Conservation (phyloP, 2,888 invertebrate species). For the Acanthosoma haemorrhoidale region DNA sequence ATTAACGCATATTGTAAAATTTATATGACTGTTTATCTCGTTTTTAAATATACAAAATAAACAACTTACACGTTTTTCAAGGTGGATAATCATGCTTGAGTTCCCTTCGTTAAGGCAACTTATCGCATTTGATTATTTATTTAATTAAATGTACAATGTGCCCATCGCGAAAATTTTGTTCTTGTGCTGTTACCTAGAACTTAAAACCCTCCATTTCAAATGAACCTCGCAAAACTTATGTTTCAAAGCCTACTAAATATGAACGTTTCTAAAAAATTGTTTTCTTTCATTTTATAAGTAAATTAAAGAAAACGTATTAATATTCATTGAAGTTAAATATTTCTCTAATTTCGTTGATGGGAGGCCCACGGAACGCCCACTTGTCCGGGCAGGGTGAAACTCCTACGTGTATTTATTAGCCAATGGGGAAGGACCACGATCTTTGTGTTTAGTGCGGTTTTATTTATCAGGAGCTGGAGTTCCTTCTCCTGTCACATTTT, state of each 20-base stretch:
- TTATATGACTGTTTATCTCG: neutral
- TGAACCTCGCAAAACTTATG: neutral
- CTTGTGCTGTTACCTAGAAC: neutral
- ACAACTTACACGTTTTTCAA: slow-evolving; percentile 10
- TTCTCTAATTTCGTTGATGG: too few relatives aligned
- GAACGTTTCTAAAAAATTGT: too few relatives aligned
- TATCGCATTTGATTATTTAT: neutral
- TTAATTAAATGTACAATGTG: neutral
- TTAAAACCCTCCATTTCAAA: neutral
- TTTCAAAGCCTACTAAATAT: neutral
- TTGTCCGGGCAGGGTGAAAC: too few relatives aligned
- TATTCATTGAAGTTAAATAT: too few relatives aligned
- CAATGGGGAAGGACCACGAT: slow-evolving; percentile 20
- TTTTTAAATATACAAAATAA: neutral
- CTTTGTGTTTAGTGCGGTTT: slow-evolving; percentile 11
- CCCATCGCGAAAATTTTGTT: neutral
- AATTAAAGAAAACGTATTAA: too few relatives aligned
- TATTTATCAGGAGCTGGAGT: neutral
- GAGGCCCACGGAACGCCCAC: neutral
- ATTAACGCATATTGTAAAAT: neutral
- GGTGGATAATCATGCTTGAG: neutral
- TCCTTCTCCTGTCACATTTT: neutral
- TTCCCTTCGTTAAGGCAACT: neutral
- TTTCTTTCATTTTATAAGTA: too few relatives aligned
- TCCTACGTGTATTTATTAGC: neutral